Base-by-base conservation (phyloP, 2,113 vertebrate species). In the Vanacampus margaritifer region DNA sequence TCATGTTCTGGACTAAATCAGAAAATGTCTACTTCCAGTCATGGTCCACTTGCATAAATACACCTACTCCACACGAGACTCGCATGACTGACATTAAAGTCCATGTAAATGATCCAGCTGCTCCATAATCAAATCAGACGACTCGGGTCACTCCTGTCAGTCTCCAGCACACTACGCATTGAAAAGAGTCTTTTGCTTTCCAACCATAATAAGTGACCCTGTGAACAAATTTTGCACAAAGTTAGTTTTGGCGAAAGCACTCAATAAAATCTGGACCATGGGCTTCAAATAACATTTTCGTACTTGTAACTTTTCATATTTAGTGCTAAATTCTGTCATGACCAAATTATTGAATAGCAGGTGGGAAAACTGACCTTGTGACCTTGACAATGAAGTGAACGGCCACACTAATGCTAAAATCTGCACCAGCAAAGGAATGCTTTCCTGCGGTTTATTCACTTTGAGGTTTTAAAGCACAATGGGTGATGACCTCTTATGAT, bases 281-380 rank as follows among this genome's bases (percentile, higher is more conserved):
- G 24, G 69, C 53, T 63, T 78, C 37, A 61, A 67, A 72, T 68
- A 53, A 67, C 48, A 74, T 79, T 84, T 78, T 79, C 54, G 73
- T 64, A 64, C 28, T 43, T 60, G 50, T 60, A 77, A 61, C 69
- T 54, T 69, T n/a, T 28, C 12, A 67, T 37, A 61, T 26, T 69
- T 41, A 61, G 21, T 23, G 64, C 57, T 35, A 10, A 12, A 26
- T 32, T 39, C n/a, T 46, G 24, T 45, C 19, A 46, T 62, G 21
- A 56, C 48, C 64, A 79, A 74, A 74, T 58, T 11, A 45, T 59
- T 83, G 71, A 41, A 71, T 64, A 58, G 16, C 50, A 59, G 72
- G 67, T 73, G 35, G 69, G 36, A 59, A 67, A 68, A 68, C 36
- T 41, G 65, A 50, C 35, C 57, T 24, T 32, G 54, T 65, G 64